Evolutionary conservation across 2,797 vertebrate species (phyloP).

Genomic region (Acanthopagrus latus): DNA sequence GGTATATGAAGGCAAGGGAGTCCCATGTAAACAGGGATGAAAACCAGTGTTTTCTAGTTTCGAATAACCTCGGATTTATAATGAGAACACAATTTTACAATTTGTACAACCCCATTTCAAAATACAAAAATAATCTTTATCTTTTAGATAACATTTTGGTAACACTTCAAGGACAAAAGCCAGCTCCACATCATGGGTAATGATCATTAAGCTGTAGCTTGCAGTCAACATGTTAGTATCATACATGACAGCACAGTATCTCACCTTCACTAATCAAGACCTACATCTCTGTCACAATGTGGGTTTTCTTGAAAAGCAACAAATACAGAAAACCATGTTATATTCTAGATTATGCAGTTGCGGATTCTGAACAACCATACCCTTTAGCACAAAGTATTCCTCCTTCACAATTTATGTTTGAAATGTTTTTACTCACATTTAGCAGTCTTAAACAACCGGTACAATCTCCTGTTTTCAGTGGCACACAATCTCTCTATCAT

Average conservation of each 20-base stretch:
- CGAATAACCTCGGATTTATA: slow-evolving; percentile 80
- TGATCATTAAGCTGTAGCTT: slow-evolving; percentile 75
- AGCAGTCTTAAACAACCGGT: slow-evolving; percentile 57
- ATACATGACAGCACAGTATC: slow-evolving; percentile 80
- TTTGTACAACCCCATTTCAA: slow-evolving; percentile 86
- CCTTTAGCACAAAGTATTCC: slow-evolving; percentile 67
- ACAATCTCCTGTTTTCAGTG: slow-evolving; percentile 64
- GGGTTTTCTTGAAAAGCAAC: slow-evolving; percentile 78
- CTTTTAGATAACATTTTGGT: slow-evolving; percentile 89
- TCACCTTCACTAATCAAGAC: slow-evolving; percentile 77
- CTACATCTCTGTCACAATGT: slow-evolving; percentile 79
- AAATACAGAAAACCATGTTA: slow-evolving; percentile 73
- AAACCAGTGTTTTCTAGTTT: slow-evolving; percentile 79
- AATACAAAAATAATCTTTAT: slow-evolving; percentile 91
- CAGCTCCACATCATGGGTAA: slow-evolving; percentile 74
- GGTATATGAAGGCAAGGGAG: slow-evolving; percentile 68
- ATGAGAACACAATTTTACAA: slow-evolving; percentile 84
- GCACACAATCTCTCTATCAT: slow-evolving; percentile 62
- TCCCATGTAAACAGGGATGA: slow-evolving; percentile 76
- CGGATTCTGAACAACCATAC: slow-evolving; percentile 74
- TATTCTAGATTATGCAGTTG: slow-evolving; percentile 69
- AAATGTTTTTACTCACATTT: slow-evolving; percentile 59
- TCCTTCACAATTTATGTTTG: slow-evolving; percentile 43
- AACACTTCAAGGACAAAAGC: slow-evolving; percentile 86
- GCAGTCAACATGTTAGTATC: slow-evolving; percentile 81